Conservation (phyloP, 2,888 invertebrate species). For the Drosophila nr. fundita region DNA sequence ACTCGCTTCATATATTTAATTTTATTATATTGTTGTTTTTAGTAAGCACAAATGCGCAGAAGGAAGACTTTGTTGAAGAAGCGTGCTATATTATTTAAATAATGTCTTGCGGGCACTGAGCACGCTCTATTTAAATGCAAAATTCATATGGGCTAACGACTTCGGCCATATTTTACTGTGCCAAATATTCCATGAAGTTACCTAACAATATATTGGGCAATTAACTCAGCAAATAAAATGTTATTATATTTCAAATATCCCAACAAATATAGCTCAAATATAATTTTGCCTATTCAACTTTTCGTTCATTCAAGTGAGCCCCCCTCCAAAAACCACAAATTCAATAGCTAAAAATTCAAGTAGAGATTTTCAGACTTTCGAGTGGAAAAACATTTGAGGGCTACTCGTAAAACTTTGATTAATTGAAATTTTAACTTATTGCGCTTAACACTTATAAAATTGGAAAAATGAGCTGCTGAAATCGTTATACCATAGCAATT, state of each 20-base stretch:
- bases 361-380: background rate
- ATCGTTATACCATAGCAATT: constrained; percentile 24
- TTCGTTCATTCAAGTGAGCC: background rate
- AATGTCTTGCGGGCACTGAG: background rate
- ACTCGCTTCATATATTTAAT: constrained; percentile 69
- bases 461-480: constrained; percentile 35
- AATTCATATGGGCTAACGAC: background rate
- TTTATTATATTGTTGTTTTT: constrained; percentile 66
- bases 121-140: background rate
- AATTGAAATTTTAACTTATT: background rate
- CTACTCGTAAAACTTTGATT: background rate
- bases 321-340: background rate
- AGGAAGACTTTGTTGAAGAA: constrained; percentile 53
- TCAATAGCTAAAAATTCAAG: background rate
- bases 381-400: background rate
- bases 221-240: background rate
- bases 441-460: background rate
- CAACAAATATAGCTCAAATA: background rate
- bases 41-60: constrained; percentile 48
- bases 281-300: accelerated
- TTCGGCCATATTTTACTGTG: background rate
- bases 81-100: constrained; percentile 1
- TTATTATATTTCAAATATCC: background rate
- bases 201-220: background rate
- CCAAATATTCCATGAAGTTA: background rate